Percentiles rank a stretch among this genome's conserved stretches.
These are phyloP conservation scores for Carduelis carduelis DNA, from an alignment of 2,797 vertebrate species.

Conservation along the genomic window DNA sequence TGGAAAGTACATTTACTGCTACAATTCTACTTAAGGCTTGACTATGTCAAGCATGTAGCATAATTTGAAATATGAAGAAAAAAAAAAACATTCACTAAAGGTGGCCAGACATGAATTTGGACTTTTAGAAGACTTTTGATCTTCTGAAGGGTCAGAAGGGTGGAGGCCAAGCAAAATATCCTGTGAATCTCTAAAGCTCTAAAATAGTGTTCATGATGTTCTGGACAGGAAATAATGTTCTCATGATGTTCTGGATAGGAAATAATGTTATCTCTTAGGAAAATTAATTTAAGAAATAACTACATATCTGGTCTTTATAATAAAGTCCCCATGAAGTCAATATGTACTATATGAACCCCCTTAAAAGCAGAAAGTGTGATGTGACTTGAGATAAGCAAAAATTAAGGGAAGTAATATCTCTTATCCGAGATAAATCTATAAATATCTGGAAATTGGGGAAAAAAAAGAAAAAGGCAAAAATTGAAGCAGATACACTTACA, in stretches of 20 bases:
- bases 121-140: not conserved
- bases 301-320: not conserved
- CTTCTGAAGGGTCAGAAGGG: not conserved
- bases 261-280: not conserved
- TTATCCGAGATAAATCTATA: not conserved
- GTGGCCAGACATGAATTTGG: not conserved
- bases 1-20: not conserved
- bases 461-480: not conserved
- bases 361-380: not conserved
- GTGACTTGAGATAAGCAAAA: not conserved
- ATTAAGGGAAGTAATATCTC: not conserved
- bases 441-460: not conserved
- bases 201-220: not conserved
- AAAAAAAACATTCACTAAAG: not conserved
- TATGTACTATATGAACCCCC: not conserved
- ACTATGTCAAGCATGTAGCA: not conserved
- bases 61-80: not conserved
- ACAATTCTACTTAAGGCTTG: not conserved
- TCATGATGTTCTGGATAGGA: not conserved
- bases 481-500: not conserved
- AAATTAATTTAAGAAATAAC: not conserved
- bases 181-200: not conserved
- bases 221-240: not conserved
- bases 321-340: not conserved
- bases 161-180: not conserved